Base-by-base conservation (phyloP, 23 tunicate genomes). In the Trididemnum clinides region DNA sequence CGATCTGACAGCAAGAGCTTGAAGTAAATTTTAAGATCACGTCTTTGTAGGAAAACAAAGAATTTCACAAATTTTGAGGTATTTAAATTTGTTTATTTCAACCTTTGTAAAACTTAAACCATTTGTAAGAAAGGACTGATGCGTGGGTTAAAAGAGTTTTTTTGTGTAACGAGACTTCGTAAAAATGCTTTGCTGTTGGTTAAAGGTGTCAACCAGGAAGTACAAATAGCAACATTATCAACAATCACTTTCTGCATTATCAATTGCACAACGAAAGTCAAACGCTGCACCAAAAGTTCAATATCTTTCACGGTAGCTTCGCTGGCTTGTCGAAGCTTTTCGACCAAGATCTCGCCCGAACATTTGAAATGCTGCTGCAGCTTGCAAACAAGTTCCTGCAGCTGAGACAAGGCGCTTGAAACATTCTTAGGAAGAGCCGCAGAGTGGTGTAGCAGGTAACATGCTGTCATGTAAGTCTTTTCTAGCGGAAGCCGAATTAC, bases 401-500 rank as follows among this genome's bases (percentile, higher is more conserved):
- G 22, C 1, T 87, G 64, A 12, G 33, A 49, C 2, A 75, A 73
- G 0, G 87, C 33, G 88, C 97, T 87, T 69, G 31, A 26, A 4
- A 92, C 38, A 65, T 87, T 80, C 35, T 39, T 26, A 0, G 97
- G 97, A 15, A 92, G 20, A 6, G 31, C 30, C 6, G 72, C 49
- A 18, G 88, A 57, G 33, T 87, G 85, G 19, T 35, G 71, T 21
- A 92, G 49, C 7, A 92, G 30, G 38, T 33, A 77, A 66, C 39
- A 74, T 19, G 97, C 91, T 32, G 75, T 25, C 0, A 82, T 66
- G 69, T 82, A 87, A n/a, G 88, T 83, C 51, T 81, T 87, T 26
- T 92, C 91, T 0, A 92, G 57, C 6, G 97, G 90, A 12, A 87
- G 36, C 1, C 81, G 86, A 30, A 78, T 49, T 2, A 92, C n/a